Conservation (phyloP, 2,888 invertebrate genomes). For the Andrena chrysosceles region DNA sequence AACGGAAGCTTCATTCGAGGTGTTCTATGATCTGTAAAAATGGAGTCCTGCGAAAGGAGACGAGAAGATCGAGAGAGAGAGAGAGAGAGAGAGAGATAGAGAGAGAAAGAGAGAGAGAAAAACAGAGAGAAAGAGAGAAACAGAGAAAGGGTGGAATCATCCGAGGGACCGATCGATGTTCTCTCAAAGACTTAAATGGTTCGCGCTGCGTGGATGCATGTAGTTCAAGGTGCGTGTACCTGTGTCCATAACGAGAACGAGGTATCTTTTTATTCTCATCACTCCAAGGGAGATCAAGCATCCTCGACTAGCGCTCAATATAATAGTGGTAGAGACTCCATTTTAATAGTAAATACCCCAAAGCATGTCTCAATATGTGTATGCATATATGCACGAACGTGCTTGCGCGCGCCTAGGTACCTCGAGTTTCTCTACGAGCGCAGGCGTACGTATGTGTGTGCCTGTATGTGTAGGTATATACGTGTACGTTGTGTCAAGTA, state of each 20-base stretch:
- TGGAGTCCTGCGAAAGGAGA: slow-evolving; percentile 45
- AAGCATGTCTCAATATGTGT: slow-evolving; percentile 48
- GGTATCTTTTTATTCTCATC: slow-evolving; percentile 48
- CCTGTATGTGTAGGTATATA: not conserved
- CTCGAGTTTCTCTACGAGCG: not conserved
- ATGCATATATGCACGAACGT: slow-evolving; percentile 6
- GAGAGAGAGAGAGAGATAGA: slow-evolving; percentile 1
- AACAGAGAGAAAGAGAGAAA: not conserved
- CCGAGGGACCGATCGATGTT: slow-evolving; percentile 53
- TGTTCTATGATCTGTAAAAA: slow-evolving; percentile 68
- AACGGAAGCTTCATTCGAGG: slow-evolving; percentile 47
- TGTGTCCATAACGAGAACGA: slow-evolving; percentile 55
- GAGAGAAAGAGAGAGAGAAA: slow-evolving; percentile 3
- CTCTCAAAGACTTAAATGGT: slow-evolving; percentile 51
- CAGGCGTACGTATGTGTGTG: not conserved
- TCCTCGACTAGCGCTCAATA: slow-evolving; percentile 13
- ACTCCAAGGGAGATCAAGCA: slow-evolving; percentile 17
- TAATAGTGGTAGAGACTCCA: slow-evolving; percentile 44
- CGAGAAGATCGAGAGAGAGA: slow-evolving; percentile 18
- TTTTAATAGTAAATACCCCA: slow-evolving; percentile 50
- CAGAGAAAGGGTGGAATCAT: slow-evolving; percentile 22
- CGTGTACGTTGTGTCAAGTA: not conserved
- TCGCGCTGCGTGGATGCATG: slow-evolving; percentile 45
- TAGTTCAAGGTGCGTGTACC: slow-evolving; percentile 43
- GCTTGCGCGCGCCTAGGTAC: not conserved